A percentile compares a stretch with the other conserved stretches of the same genome.
These are phyloP conservation scores for Helogale parvula DNA, from an alignment of 2,113 vertebrate genomes.

Conservation along the genomic window DNA sequence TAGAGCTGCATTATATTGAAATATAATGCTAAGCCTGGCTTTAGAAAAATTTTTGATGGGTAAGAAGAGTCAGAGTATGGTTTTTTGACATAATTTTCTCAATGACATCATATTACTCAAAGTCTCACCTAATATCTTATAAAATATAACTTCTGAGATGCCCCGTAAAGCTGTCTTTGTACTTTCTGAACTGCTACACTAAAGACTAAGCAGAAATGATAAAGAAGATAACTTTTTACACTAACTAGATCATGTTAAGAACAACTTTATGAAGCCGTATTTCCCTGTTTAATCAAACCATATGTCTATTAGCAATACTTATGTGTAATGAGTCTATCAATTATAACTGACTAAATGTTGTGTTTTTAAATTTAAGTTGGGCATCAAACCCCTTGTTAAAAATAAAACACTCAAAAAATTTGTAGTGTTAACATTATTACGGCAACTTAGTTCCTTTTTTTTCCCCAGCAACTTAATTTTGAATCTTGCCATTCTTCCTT, in stretches of 20 bases:
- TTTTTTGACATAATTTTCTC: slow-evolving; percentile 58
- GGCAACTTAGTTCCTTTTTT: background rate
- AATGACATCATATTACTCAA: slow-evolving; percentile 30
- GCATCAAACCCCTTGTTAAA: background rate
- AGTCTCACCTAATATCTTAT: slow-evolving; percentile 41
- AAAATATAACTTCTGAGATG: slow-evolving; percentile 31
- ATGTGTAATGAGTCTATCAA: background rate
- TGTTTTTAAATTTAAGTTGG: slow-evolving; percentile 1
- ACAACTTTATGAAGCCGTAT: background rate
- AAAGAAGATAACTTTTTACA: slow-evolving; percentile 40
- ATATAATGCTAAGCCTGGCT: background rate
- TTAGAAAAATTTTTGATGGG: background rate
- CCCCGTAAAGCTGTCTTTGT: slow-evolving; percentile 1
- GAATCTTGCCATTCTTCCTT: background rate
- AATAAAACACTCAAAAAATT: slow-evolving; percentile 3
- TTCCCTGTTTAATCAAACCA: slow-evolving; percentile 34
- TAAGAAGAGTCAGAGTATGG: slow-evolving; percentile 45
- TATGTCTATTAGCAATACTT: background rate
- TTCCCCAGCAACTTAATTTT: background rate
- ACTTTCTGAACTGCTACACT: background rate
- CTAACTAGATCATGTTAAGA: slow-evolving; percentile 46
- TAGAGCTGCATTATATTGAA: background rate
- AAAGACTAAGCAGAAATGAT: slow-evolving; percentile 43
- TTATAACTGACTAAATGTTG: slow-evolving; percentile 15
- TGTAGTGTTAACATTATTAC: background rate